Evolutionary conservation across 2,888 invertebrate species (phyloP).

Genomic region (Lydus trimaculatus): DNA sequence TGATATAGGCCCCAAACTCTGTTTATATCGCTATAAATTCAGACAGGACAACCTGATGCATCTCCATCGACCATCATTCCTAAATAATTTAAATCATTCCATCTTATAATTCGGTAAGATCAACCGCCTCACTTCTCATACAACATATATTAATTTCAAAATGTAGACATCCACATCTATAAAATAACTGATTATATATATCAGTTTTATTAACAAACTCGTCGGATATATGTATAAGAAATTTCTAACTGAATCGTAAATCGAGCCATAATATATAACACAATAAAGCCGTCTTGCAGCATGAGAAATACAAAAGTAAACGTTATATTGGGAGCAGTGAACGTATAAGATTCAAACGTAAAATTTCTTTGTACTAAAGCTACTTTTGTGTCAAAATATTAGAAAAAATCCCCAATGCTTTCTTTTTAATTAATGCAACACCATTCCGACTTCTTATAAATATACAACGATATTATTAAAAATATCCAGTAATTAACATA

Average conservation of each 20-base stretch:
- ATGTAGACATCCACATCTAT: background rate
- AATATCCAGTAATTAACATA: background rate
- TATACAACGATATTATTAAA: background rate
- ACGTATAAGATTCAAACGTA: background rate
- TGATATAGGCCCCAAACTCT: slow-evolving; percentile 39
- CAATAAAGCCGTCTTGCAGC: background rate
- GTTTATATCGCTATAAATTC: slow-evolving; percentile 33
- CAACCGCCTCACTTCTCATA: background rate
- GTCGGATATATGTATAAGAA: background rate
- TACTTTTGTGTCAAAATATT: background rate
- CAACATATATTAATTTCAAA: background rate
- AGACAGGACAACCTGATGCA: slow-evolving; percentile 22
- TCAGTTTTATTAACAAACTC: background rate
- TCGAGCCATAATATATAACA: background rate
- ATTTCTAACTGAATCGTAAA: background rate
- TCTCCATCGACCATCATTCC: slow-evolving; percentile 20
- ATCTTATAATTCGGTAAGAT: background rate
- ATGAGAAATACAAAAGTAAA: background rate
- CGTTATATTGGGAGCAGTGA: background rate
- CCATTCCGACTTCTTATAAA: background rate
- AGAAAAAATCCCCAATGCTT: background rate
- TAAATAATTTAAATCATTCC: slow-evolving; percentile 22
- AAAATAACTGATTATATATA: background rate
- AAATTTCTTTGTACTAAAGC: background rate
- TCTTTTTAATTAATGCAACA: background rate